phyloP scores from a whole-genome alignment of 2,888 invertebrate species.

The Acanthosepion lycidas region DNA sequence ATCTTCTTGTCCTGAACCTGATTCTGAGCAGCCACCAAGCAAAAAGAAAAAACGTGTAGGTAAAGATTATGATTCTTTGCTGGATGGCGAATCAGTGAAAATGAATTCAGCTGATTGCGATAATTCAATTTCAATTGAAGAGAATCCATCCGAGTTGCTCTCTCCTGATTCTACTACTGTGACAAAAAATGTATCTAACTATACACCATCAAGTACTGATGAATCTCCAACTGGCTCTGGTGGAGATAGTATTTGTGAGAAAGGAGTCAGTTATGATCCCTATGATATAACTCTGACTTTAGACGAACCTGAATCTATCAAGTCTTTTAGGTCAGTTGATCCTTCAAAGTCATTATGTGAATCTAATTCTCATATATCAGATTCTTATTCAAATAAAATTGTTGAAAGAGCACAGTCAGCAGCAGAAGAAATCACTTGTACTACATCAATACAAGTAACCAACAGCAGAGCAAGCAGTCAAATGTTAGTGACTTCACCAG shows the following conservation, averaged over 20 bases:
- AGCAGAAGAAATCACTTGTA: not conserved
- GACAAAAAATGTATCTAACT: conserved; percentile 18
- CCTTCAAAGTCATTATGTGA: conserved; percentile 36
- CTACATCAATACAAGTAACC: not conserved
- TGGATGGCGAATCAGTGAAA: conserved; percentile 43
- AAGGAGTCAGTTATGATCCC: conserved; percentile 35
- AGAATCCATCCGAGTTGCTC: conserved; percentile 37
- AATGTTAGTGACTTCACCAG: conserved; percentile 17
- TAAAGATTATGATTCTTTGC: not conserved
- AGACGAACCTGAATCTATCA: conserved; percentile 33
- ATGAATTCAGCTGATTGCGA: conserved; percentile 42
- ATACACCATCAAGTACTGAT: conserved; percentile 45
- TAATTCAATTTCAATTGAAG: conserved; percentile 34
- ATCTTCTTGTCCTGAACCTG: not conserved
- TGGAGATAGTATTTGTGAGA: conserved; percentile 37
- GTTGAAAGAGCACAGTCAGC: not conserved
- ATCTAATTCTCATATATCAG: conserved; percentile 23
- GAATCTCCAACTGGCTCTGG: conserved; percentile 36
- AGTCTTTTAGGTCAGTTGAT: not conserved
- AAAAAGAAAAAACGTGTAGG: conserved; percentile 50
- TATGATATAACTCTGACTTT: conserved; percentile 44
- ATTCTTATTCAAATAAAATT: conserved; percentile 37
- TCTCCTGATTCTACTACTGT: conserved; percentile 47
- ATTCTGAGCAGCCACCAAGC: conserved; percentile 37
- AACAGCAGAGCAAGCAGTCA: not conserved